These are phyloP conservation scores for Turritopsis dohrnii DNA, from an alignment of 30 jellyfish, hydroid and myxozoan species.

Conservation along the genomic window DNA sequence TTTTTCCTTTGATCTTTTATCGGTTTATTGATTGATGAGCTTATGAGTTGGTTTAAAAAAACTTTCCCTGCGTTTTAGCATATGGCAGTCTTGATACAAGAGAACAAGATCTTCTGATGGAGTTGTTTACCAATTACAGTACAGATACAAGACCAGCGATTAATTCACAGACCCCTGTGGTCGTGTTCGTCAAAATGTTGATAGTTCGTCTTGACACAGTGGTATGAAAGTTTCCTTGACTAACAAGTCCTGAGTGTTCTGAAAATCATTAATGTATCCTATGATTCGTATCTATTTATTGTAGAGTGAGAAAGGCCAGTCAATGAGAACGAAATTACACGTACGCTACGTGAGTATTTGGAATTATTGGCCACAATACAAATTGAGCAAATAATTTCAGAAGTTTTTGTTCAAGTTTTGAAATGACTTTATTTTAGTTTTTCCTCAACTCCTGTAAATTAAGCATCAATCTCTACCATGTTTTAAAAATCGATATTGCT, in stretches of 20 bases:
- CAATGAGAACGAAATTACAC: constrained; percentile 47
- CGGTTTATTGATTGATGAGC: not conserved
- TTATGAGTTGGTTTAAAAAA: not conserved
- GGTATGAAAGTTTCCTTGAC: constrained; percentile 12
- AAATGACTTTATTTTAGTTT: too few species aligned
- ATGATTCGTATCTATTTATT: not conserved
- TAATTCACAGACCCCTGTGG: constrained; percentile 16
- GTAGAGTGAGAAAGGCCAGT: constrained; percentile 71
- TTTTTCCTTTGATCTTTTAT: not conserved
- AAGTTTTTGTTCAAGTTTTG: too few species aligned
- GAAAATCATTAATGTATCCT: not conserved
- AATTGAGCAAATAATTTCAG: too few species aligned
- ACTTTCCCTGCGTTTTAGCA: not conserved
- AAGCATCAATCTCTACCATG: too few species aligned
- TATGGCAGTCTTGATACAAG: constrained; percentile 5
- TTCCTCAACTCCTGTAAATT: too few species aligned
- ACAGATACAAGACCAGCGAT: constrained; percentile 29
- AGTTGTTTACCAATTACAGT: constrained; percentile 21
- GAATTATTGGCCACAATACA: too few species aligned
- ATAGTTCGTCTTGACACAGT: constrained; percentile 48
- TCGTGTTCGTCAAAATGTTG: constrained; percentile 37
- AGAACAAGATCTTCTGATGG: constrained; percentile 16
- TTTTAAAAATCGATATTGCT: too few species aligned
- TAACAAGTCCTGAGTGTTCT: not conserved
- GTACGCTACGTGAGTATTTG: constrained; percentile 46